Evolutionary conservation across 2,797 vertebrate genomes (phyloP).

Genomic region (Synanceia verrucosa): DNA sequence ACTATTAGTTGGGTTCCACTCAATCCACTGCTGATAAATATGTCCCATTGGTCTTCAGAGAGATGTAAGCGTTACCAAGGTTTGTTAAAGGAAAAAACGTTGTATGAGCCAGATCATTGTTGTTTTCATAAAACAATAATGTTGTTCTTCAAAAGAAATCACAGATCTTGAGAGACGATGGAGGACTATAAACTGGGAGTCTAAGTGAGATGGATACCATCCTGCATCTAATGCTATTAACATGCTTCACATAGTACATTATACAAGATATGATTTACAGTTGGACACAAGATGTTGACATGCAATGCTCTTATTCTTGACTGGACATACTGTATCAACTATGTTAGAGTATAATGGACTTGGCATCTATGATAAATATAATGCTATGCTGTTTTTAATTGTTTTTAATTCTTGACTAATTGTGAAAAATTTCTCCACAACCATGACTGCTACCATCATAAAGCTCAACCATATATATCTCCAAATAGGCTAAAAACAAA

Average conservation of each 20-base stretch:
- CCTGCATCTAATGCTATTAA: neutral
- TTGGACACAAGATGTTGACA: neutral
- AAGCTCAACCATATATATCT: neutral
- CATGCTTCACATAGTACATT: neutral
- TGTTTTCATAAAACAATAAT: neutral
- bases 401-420: neutral
- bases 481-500: neutral
- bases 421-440: neutral
- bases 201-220: neutral
- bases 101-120: no score
- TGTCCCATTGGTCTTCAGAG: no score
- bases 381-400: neutral
- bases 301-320: neutral
- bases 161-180: constrained; percentile 19
- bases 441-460: neutral
- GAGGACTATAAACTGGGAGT: constrained; percentile 29
- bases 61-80: no score
- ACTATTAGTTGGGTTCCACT: no score
- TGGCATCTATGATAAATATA: neutral
- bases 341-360: neutral
- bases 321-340: neutral
- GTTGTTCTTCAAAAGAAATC: constrained; percentile 8
- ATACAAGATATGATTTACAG: no score
- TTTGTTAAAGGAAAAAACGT: neutral
- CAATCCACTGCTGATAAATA: no score